Percentiles rank a stretch among this genome's conserved stretches.
phyloP scores from a whole-genome alignment of 92 coral and sea anemone species.

The Phymanthus crucifer region DNA sequence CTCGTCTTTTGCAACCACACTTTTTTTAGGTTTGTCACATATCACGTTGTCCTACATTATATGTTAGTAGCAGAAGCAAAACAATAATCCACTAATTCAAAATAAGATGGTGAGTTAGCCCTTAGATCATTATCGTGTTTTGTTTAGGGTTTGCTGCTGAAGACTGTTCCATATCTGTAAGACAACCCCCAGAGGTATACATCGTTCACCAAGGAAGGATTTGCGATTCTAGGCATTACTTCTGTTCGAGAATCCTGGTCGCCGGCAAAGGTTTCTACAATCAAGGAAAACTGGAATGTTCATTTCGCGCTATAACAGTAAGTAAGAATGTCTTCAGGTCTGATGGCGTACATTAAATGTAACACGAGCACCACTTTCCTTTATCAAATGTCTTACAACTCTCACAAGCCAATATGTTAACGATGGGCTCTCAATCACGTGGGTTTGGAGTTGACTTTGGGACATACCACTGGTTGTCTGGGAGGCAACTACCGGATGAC shows the following conservation, averaged over 20 bases:
- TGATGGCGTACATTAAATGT: background rate
- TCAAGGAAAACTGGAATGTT: slow-evolving; percentile 64
- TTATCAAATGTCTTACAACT: too few species aligned
- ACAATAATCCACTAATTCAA: too few species aligned
- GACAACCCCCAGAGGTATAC: slow-evolving; percentile 69
- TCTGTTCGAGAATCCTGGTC: slow-evolving; percentile 64
- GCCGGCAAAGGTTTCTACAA: slow-evolving; percentile 74
- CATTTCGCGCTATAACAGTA: slow-evolving; percentile 71
- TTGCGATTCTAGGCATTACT: slow-evolving; percentile 58
- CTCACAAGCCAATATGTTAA: too few species aligned
- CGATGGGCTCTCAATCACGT: too few species aligned
- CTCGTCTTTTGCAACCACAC: too few species aligned
- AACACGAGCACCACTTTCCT: too few species aligned
- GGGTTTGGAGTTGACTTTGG: too few species aligned
- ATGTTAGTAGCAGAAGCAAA: too few species aligned
- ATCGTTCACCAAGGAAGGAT: slow-evolving; percentile 39
- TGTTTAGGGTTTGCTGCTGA: slow-evolving; percentile 61
- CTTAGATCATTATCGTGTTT: background rate
- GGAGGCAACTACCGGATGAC: too few species aligned
- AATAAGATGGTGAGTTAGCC: too few species aligned
- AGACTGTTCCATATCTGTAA: slow-evolving; percentile 79
- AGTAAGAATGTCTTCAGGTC: background rate
- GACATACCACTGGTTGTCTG: background rate
- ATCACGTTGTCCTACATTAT: too few species aligned
- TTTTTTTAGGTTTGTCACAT: too few species aligned